Evolutionary conservation across 1,140 invertebrate species (phyloP), one percentile per base, ranked within the genome.

Genomic region (Centruroides vittatus): DNA sequence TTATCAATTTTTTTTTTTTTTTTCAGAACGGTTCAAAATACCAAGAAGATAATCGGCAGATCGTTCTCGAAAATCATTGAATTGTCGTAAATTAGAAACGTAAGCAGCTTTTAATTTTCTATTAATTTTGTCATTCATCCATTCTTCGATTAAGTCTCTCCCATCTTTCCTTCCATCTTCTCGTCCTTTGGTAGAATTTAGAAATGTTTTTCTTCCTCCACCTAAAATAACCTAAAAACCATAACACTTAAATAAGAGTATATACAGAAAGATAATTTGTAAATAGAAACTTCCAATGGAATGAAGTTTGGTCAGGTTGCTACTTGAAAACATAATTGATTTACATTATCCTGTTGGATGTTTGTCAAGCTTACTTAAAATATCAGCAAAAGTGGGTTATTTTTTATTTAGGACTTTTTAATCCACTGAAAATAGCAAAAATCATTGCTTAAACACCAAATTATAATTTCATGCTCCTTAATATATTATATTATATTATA

Each of bases 111-210:
- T 58, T 0, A 13, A 11, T 52, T 62, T 47, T 65, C 59, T 57
- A 59, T 57, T 34, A 13, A 59, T 47, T 47, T 64, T 68, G 35
- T 66, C 60, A 3, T 55, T 11, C 10, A 53, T 12, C 83, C 88
- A 92, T 3, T 80, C 78, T 3, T 77, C 65, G 4, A 88, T 83
- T 7, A 93, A 75, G 74, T 93, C 76, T 58, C 79, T 75, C 1
- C 84, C 85, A 68, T 91, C 88, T 52, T 71, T 71, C 46, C 87
- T 79, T 4, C 77, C 76, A 11, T 58, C n/a, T 4, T 61, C 63
- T 3, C 35, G 55, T 47, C 64, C 62, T 35, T 69, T 65, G 4
- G n/a, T 58, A 0, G 13, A 50, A 8, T 60, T 57, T 11, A 76
- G 61, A 52, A 73, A 77, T 60, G 72, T 67, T 60, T 73, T 72